Evolutionary conservation across 2,113 vertebrate genomes (phyloP).

Genomic region (Microcebus murinus): DNA sequence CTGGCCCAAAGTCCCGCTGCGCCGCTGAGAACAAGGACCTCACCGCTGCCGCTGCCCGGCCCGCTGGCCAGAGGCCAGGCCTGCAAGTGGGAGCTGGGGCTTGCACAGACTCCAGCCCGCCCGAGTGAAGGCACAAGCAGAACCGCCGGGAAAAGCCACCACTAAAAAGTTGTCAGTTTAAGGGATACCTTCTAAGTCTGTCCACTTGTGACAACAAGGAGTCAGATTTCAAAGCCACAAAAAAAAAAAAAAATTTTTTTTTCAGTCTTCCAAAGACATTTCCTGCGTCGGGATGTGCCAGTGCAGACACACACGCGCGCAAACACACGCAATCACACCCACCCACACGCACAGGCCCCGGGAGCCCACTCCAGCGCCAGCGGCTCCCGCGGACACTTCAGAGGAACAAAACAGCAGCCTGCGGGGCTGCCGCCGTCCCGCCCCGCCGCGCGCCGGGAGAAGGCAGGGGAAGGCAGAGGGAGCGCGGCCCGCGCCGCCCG

Average conservation of each 20-base stretch:
- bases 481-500: background rate
- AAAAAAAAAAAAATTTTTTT: background rate
- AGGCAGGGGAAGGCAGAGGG: background rate
- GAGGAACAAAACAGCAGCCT: slow-evolving; percentile 61
- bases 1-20: background rate
- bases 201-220: slow-evolving; percentile 62
- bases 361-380: background rate
- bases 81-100: background rate
- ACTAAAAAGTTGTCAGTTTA: slow-evolving; percentile 59
- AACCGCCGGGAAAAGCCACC: slow-evolving; percentile 37
- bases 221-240: slow-evolving; percentile 55
- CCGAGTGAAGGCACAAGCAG: background rate
- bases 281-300: slow-evolving; percentile 50
- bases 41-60: background rate
- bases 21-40: background rate
- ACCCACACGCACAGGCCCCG: background rate
- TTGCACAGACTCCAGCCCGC: slow-evolving; percentile 65
- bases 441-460: background rate
- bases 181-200: slow-evolving; percentile 36
- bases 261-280: slow-evolving; percentile 61
- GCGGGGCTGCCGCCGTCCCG: slow-evolving; percentile 1
- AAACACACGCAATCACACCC: background rate
- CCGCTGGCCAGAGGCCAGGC: slow-evolving; percentile 9
- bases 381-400: slow-evolving; percentile 55
- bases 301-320: background rate